Evolutionary conservation across 2,888 invertebrate species (phyloP).

Genomic region (Epinotia demarniana): DNA sequence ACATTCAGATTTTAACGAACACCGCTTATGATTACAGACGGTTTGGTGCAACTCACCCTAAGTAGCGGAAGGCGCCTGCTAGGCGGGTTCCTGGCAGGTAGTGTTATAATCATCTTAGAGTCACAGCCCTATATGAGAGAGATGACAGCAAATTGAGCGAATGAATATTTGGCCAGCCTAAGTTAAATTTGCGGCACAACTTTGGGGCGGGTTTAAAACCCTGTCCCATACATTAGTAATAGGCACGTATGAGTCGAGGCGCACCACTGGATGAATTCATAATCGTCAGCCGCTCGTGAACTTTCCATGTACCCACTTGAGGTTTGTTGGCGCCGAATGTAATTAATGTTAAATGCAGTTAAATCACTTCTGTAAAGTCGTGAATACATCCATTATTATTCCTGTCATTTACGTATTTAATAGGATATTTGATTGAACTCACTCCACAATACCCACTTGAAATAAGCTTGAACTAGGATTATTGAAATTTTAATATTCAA

Average conservation of each 20-base stretch:
- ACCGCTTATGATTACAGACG: too few species aligned
- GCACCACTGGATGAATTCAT: constrained; percentile 35
- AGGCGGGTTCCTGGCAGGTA: too few species aligned
- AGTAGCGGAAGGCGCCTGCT: too few species aligned
- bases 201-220: not conserved
- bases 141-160: not conserved
- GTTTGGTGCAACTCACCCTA: too few species aligned
- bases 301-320: not conserved
- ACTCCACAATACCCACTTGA: not conserved
- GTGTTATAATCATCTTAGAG: not conserved
- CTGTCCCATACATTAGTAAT: constrained; percentile 15
- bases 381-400: constrained; percentile 1
- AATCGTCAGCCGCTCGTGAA: constrained; percentile 7
- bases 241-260: not conserved
- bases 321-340: not conserved
- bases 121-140: not conserved
- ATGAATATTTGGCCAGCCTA: not conserved
- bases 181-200: constrained; percentile 5
- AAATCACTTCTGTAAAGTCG: constrained; percentile 10
- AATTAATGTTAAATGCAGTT: constrained; percentile 7
- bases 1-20: too few species aligned
- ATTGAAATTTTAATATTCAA: not conserved
- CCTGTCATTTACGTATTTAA: not conserved
- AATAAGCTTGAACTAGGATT: not conserved
- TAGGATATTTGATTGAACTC: not conserved